phyloP scores from a whole-genome alignment of 2,113 vertebrate genomes.

The Muntiacus reevesi region DNA sequence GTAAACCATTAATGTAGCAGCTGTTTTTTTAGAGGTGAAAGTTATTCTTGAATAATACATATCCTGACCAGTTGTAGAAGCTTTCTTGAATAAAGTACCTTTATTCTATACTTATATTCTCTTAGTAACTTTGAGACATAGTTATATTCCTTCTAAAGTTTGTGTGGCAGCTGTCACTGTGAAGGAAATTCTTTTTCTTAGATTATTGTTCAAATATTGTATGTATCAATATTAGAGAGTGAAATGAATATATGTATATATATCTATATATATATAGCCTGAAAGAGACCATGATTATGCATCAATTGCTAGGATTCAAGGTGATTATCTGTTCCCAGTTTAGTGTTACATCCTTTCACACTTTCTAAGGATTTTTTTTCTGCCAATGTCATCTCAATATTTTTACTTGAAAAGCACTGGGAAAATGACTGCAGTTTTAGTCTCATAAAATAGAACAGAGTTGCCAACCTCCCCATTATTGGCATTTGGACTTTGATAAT shows the following conservation, averaged over 20 bases:
- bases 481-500: not conserved
- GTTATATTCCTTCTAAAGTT: not conserved
- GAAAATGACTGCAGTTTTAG: not conserved
- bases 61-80: not conserved
- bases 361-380: not conserved
- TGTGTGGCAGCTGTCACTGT: not conserved
- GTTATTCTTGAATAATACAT: constrained; percentile 6
- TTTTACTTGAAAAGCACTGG: not conserved
- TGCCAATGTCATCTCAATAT: not conserved
- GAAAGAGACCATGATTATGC: not conserved
- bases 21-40: not conserved
- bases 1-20: not conserved
- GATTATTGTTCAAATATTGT: not conserved
- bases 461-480: not conserved
- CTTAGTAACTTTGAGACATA: not conserved
- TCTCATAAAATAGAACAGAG: not conserved
- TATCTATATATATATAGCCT: not conserved
- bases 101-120: not conserved
- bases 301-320: not conserved
- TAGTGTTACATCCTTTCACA: not conserved
- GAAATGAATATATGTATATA: not conserved
- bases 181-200: not conserved
- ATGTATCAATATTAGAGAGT: not conserved
- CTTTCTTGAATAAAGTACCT: not conserved
- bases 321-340: not conserved